phyloP scores from a whole-genome alignment of 2,113 vertebrate species.

The Melanotaenia duboulayi region DNA sequence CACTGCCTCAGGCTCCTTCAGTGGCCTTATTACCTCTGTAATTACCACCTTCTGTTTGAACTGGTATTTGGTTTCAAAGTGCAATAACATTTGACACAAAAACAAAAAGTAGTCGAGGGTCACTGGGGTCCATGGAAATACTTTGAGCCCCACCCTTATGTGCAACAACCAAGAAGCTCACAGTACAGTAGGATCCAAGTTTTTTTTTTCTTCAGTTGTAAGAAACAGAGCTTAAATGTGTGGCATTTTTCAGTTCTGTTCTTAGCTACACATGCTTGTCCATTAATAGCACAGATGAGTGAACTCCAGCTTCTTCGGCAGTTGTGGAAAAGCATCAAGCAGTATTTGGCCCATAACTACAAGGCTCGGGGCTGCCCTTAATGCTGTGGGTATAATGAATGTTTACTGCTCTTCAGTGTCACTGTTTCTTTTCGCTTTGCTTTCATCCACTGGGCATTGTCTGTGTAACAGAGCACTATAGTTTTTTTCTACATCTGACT shows the following conservation, averaged over 20 bases:
- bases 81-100: constrained; percentile 70
- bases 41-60: constrained; percentile 71
- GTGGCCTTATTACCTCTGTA: constrained; percentile 43
- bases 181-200: neutral
- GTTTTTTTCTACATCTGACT: constrained; percentile 64
- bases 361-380: constrained; percentile 45
- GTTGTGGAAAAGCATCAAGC: constrained; percentile 52
- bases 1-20: constrained; percentile 30
- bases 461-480: constrained; percentile 58
- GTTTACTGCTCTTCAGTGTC: constrained; percentile 76
- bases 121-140: constrained; percentile 2
- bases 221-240: constrained; percentile 33
- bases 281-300: constrained; percentile 56
- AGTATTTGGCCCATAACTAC: constrained; percentile 48
- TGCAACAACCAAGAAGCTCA: neutral
- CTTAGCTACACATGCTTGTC: constrained; percentile 49
- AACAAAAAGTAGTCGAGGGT: constrained; percentile 64
- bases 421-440: constrained; percentile 58
- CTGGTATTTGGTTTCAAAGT: constrained; percentile 77
- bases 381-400: constrained; percentile 62
- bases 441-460: constrained; percentile 68
- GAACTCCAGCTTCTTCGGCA: constrained; percentile 47
- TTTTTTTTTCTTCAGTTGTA: constrained; percentile 17
- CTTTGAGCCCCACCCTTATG: constrained; percentile 1
- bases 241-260: constrained; percentile 45